Base-by-base conservation (phyloP, 2,888 invertebrate genomes). In the Beris morrisii region DNA sequence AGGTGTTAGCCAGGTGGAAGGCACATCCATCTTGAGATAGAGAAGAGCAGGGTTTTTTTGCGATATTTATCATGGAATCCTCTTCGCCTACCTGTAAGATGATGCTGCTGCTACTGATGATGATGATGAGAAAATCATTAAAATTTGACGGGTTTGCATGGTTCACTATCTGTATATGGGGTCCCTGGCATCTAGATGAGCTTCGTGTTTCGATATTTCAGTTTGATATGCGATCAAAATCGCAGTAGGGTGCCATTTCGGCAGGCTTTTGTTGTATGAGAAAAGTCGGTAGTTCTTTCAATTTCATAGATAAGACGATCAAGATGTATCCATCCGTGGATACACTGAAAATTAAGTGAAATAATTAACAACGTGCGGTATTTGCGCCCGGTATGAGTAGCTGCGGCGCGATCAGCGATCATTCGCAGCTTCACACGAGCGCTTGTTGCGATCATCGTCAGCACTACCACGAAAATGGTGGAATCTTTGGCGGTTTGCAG, bases 71-170 rank as follows among this genome's bases (percentile, higher is more conserved):
- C 38, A 38, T 9, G 38, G 38, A 38, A 38, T 5, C 38, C 38
- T 38, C 38, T 38, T 38, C 38, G 38, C 3, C 38, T 38, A 38
- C 38, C 38, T 38, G 38, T 38, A 38, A 38, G 38, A 38, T 38
- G 38, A 5, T 38, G 38, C 38, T 38, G 38, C 38, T 38, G 38
- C 38, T 38, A 3, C 9, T 38, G 38, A 38, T 38, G 38, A 38
- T 38, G 57, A 9, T 31, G 30, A 48, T 59, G 59, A 59, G 59
- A 59, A 59, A 59, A 59, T 59, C 48, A 59, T 59, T 59, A 59
- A 59, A 48, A 48, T 59, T 22, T 13, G n/a, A 32, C 13, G 30
- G 28, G 48, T 11, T 7, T 45, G n/a, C 22, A 11, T 55, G 12
- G 44, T 15, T 22, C 43, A 13, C 38, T 38, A 7, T 38, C 32